These are phyloP conservation scores for Panopea generosa DNA, from an alignment of 2,888 invertebrate species.

Conservation along the genomic window DNA sequence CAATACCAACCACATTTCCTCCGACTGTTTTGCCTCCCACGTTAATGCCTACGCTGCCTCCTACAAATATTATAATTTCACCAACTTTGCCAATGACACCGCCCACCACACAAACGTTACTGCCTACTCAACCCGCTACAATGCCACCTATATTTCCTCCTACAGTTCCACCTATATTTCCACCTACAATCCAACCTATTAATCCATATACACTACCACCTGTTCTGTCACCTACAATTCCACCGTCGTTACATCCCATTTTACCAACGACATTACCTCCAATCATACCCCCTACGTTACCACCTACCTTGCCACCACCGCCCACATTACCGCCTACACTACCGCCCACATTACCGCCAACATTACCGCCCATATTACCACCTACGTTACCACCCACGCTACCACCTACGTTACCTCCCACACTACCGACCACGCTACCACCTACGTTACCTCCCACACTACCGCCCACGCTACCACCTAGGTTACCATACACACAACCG, in stretches of 20 bases:
- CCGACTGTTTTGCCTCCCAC: no score
- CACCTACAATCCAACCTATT: neutral
- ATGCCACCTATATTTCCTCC: neutral
- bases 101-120: slow-evolving; percentile 1
- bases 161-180: neutral
- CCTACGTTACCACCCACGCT: slow-evolving; percentile 5
- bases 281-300: neutral
- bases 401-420: neutral
- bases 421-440: neutral
- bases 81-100: neutral
- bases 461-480: slow-evolving; percentile 1
- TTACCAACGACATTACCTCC: neutral
- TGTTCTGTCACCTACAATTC: neutral
- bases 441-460: neutral
- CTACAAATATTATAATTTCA: neutral
- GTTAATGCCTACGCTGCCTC: neutral
- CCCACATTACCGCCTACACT: neutral
- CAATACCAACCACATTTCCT: neutral
- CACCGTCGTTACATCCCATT: neutral
- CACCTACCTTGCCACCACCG: slow-evolving; percentile 4
- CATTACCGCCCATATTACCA: neutral
- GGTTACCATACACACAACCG: neutral
- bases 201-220: neutral
- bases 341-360: neutral
- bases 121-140: neutral